Evolutionary conservation across 2,797 vertebrate genomes (phyloP), one percentile per base, ranked within the genome.

Genomic region (Chloroceryle inda): DNA sequence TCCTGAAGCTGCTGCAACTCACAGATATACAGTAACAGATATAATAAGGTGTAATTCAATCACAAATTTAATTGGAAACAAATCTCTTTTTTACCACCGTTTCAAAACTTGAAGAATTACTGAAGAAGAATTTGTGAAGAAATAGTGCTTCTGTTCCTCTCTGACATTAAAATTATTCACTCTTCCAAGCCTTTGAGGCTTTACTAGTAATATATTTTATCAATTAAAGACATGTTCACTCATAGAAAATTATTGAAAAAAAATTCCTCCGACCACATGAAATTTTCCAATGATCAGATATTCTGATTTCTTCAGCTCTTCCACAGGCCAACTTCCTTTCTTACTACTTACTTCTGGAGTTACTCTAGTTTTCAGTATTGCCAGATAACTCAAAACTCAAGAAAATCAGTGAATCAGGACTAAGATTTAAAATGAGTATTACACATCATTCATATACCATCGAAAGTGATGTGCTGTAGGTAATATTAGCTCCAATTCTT

Each of bases 1-100:
- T 67, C 56, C 56, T 59, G 47, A 63, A 69, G 33, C 16, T 75
- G 21, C 71, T 78, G 56, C 37, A n/a, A 24, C 22, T 59, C 18
- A 17, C 20, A 35, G 35, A 35, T 35, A 35, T 8, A 35, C 35
- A 35, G 35, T 35, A 35, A 66, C 3, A 53, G 24, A 55, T 49
- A 7, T 8, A 71, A 59, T 27, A 23, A 53, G 8, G 8, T 38
- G 38, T 3, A n/a, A 45, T 19, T 5, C n/a, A 62, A 66, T 15
- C 15, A 61, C 62, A 89, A 58, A n/a, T 3, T 17, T 29, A 7
- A 45, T 45, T 2, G 40, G 29, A 66, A 85, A 29, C 3, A 77
- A 88, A 44, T 17, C 0, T 1, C 0, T 11, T 9, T 40, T 49
- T 27, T 58, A 6, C 2, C 1, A 1, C 5, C 1, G 1, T 24